Conservation (phyloP, 2,113 vertebrate species). For the Brachypteracias leptosomus region DNA sequence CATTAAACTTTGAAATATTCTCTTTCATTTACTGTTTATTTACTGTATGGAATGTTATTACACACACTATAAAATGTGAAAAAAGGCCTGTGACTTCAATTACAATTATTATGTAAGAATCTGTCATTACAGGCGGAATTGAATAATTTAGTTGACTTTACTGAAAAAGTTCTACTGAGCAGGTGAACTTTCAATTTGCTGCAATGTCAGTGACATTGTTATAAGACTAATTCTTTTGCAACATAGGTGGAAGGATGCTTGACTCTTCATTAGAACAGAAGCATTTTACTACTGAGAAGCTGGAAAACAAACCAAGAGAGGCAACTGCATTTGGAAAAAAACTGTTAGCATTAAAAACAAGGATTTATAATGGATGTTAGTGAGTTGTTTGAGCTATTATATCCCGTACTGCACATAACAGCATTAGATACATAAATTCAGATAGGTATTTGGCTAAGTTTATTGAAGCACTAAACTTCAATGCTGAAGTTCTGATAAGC, state of each 20-base stretch:
- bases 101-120: not conserved
- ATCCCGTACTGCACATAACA: not conserved
- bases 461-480: not conserved
- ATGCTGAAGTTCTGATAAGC: not conserved
- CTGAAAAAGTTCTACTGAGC: not conserved
- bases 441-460: not conserved
- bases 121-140: not conserved
- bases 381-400: not conserved
- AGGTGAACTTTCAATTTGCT: not conserved
- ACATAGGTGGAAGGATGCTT: not conserved
- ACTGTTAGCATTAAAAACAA: not conserved
- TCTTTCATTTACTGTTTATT: not conserved
- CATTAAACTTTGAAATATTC: not conserved
- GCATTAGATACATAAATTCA: not conserved
- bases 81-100: not conserved
- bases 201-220: not conserved
- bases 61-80: not conserved
- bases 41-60: not conserved
- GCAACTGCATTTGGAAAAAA: not conserved
- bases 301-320: not conserved
- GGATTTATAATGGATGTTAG: not conserved
- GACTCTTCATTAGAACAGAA: not conserved
- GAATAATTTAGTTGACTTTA: not conserved
- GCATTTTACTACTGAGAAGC: not conserved
- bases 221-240: not conserved